Evolutionary conservation across 2,797 vertebrate species (phyloP), one percentile per base, ranked within the genome.

Genomic region (Sebastes wilsoni): DNA sequence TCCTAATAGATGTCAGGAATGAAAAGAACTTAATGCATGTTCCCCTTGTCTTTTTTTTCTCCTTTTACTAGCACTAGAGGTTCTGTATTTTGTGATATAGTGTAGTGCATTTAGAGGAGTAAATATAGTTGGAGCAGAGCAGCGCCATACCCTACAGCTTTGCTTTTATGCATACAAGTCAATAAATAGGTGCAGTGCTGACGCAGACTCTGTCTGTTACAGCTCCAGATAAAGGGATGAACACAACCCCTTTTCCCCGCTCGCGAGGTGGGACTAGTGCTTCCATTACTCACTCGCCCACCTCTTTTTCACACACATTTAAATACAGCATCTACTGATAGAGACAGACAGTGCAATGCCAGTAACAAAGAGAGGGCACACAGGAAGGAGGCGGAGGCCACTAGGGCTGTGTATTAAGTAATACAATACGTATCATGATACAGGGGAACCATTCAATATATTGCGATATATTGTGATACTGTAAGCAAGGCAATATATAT

Each of bases 141-240:
- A 36, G 66, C 52, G 79, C 52, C 25, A 32, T 54, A 9, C 60
- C 54, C 73, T 16, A 11, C 54, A 64, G 75, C 70, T 83, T 59
- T 66, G 62, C 42, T 59, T 73, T 75, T 23, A 80, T 83, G 66
- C 68, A 90, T 36, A 65, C 67, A 22, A 75, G 74, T 81, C 55
- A 58, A 75, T 71, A 76, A 88, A 79, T 68, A 85, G 81, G 68
- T 56, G 79, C 69, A 73, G 54, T n/a, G 65, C 80, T 77, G 74
- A 85, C 27, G n/a, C 84, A 79, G 80, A 72, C 49, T 56, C 49
- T 49, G 82, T 64, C 61, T 25, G 67, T 71, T 79, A 38, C 75
- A 72, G 75, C 62, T 66, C 2, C 3, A 81, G 78, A 89, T 84
- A 70, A 85, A 81, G 75, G 60, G 78, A 88, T 87, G 84, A 87